phyloP scores from a whole-genome alignment of 1,140 invertebrate genomes.

The Brachionus sp. region DNA sequence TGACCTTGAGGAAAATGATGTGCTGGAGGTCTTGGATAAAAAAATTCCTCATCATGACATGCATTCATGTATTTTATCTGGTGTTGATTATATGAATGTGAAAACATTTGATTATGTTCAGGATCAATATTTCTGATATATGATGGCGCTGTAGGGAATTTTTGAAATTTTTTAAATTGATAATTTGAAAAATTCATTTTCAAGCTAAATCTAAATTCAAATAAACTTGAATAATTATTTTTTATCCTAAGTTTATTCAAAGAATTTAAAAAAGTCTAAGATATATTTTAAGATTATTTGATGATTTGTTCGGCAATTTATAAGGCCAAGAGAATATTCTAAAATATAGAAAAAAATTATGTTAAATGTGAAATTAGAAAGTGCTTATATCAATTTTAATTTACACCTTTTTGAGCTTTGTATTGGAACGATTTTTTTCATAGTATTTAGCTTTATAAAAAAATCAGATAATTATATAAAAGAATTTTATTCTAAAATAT shows the following conservation, averaged over 20 bases:
- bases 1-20: background rate
- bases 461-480: background rate
- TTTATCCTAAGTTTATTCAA: background rate
- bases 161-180: background rate
- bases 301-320: too few species aligned
- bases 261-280: background rate
- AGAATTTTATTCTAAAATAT: background rate
- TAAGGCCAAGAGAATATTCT: too few species aligned
- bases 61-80: background rate
- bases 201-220: background rate
- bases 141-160: background rate
- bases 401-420: background rate
- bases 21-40: background rate
- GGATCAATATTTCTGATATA: background rate
- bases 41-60: background rate
- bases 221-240: background rate
- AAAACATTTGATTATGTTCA: background rate
- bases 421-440: background rate
- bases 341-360: too few species aligned
- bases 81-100: background rate
- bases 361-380: too few species aligned
- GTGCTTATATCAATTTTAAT: too few species aligned
- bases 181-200: background rate
- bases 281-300: too few species aligned
- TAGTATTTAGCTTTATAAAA: too few species aligned